These are phyloP conservation scores for Lophotis ruficrista DNA, from an alignment of 2,113 vertebrate species.

Conservation along the genomic window DNA sequence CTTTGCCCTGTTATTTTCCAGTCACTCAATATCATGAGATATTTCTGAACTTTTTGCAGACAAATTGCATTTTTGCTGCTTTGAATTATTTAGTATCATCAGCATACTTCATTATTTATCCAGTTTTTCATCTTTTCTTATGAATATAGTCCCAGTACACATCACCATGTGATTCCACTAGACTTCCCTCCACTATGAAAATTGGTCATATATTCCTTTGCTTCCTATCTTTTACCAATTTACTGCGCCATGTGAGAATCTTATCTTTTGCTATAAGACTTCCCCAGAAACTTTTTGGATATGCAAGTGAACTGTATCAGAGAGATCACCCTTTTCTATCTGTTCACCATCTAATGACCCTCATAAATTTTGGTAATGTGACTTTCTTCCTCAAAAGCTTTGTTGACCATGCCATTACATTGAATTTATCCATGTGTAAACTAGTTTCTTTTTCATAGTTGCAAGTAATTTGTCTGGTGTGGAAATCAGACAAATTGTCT, in stretches of 20 bases:
- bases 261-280: neutral
- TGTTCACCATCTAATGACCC: neutral
- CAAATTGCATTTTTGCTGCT: constrained; percentile 11
- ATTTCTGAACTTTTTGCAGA: constrained; percentile 5
- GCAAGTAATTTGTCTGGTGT: neutral
- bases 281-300: neutral
- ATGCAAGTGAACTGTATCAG: neutral
- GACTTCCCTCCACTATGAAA: neutral
- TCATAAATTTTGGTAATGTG: neutral
- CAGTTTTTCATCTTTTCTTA: neutral
- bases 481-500: neutral
- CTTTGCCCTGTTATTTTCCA: neutral
- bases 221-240: neutral
- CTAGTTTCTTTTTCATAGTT: neutral
- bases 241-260: neutral
- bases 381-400: neutral
- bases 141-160: neutral
- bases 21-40: neutral
- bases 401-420: neutral
- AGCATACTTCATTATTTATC: constrained; percentile 3
- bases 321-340: neutral
- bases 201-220: neutral
- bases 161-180: neutral
- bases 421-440: neutral
- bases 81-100: constrained; percentile 41